Evolutionary conservation across 2,797 vertebrate species (phyloP).

Genomic region (Enteromius unitaeniatus): DNA sequence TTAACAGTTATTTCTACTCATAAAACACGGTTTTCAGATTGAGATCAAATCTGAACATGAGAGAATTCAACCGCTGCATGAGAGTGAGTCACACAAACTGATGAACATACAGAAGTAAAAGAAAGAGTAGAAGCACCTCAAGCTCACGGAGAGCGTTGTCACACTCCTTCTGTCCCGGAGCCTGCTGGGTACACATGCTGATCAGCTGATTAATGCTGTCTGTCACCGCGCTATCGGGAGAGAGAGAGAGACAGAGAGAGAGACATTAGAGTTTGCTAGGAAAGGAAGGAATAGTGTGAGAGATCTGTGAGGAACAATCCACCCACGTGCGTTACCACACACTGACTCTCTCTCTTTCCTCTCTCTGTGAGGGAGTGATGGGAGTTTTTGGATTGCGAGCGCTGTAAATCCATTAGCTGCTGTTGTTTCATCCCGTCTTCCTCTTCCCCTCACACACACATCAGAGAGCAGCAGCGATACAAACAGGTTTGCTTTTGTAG

Average conservation of each 20-base stretch:
- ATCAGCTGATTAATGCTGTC: conserved; percentile 99
- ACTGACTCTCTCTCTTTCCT: conserved; percentile 30
- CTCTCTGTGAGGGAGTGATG: conserved; percentile 42
- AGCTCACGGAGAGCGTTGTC: conserved; percentile 94
- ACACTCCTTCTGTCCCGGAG: conserved; percentile 95
- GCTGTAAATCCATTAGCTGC: conserved; percentile 34
- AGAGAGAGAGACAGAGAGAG: conserved; percentile 37
- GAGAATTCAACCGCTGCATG: neutral
- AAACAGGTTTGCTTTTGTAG: conserved; percentile 35
- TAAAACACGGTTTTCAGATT: neutral
- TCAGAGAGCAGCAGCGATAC: conserved; percentile 31
- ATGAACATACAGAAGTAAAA: conserved; percentile 7
- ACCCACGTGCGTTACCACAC: conserved; percentile 56
- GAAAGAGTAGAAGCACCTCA: conserved; percentile 79
- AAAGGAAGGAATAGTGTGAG: conserved; percentile 43
- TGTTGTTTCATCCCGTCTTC: neutral
- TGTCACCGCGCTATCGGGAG: conserved; percentile 86
- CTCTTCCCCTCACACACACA: conserved; percentile 14
- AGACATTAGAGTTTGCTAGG: conserved; percentile 34
- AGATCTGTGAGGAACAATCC: conserved; percentile 57
- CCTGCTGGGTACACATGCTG: conserved; percentile 98
- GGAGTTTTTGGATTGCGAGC: conserved; percentile 33
- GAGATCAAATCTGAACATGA: neutral
- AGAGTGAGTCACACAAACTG: conserved; percentile 1
- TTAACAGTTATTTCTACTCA: neutral